Evolutionary conservation across 1,140 invertebrate species (phyloP), one percentile per base, ranked within the genome.

Genomic region (Lasioglossum albipes): DNA sequence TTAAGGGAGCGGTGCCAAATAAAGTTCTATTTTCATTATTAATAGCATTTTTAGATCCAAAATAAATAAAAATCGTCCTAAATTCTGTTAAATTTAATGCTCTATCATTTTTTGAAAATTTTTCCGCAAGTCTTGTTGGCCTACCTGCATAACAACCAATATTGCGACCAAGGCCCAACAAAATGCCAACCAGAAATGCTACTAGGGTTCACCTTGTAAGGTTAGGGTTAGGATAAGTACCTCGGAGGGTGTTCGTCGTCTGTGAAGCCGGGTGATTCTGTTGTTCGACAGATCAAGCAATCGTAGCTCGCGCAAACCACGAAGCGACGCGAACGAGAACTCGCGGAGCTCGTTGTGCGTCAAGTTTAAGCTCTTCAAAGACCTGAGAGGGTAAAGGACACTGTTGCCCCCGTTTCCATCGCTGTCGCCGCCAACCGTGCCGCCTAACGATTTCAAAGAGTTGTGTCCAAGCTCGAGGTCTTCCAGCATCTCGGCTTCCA

Each of bases 251-350:
- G 87, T 85, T 68, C 91, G 87, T 36, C 91, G 90, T 59, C 96
- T 95, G 42, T 94, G 94, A 1, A 97, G 90, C 31, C 93, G 94
- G 41, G 92, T 93, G 54, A 97, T 97, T 90, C 94, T 95, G 89
- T 97, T 97, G 90, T 95, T 94, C 2, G 96, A 97, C 12, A 97
- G 91, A 92, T 97, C 96, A 12, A 97, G 94, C 6, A 95, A 90
- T 64, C 94, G 94, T 0, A 97, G 89, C 71, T 94, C 94, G 22
- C 95, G 94, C 36, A 97, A 87, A 1, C 96, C 96, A 65, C 95
- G 95, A 13, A 97, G 94, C 87, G 97, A 96, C 84, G 95, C 94
- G 85, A 97, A 94, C 0, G 96, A 97, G 90, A 97, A 97, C 88
- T 97, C 96, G 5, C 93, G 93, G 0, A 97, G 91, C n/a, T 94